phyloP scores from a whole-genome alignment of 1,140 invertebrate species.

The Dermatophagoides farinae region DNA sequence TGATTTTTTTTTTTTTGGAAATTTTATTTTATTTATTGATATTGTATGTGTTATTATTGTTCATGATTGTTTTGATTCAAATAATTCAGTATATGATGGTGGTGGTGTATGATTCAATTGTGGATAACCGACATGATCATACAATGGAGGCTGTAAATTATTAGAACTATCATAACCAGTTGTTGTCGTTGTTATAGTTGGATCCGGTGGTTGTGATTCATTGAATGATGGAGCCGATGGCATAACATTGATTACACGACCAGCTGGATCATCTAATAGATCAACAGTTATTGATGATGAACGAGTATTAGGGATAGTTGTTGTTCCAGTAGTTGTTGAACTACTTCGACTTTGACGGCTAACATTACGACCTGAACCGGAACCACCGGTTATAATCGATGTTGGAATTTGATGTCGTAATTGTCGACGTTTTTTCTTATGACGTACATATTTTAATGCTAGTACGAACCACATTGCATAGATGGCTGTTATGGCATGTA shows the following conservation, averaged over 20 bases:
- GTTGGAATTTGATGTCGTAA: background rate
- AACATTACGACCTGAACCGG: background rate
- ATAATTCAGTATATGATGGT: conserved; percentile 3
- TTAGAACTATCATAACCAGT: background rate
- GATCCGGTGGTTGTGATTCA: background rate
- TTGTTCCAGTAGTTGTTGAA: background rate
- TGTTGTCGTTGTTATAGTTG: background rate
- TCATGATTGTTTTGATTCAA: background rate
- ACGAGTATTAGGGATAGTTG: background rate
- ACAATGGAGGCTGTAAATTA: background rate
- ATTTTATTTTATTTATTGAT: too few species aligned
- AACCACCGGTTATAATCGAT: background rate
- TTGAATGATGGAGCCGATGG: conserved; percentile 1
- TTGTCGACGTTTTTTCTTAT: background rate
- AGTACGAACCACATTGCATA: conserved; percentile 1
- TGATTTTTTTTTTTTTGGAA: too few species aligned
- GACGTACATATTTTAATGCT: background rate
- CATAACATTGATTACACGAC: too few species aligned
- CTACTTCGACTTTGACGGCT: background rate
- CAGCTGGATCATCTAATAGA: background rate
- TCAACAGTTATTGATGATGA: background rate
- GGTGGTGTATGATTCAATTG: background rate
- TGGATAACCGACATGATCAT: background rate
- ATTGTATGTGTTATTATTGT: too few species aligned
- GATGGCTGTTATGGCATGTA: background rate